Evolutionary conservation across 2,113 vertebrate genomes (phyloP).

Genomic region (Catharus minimus): DNA sequence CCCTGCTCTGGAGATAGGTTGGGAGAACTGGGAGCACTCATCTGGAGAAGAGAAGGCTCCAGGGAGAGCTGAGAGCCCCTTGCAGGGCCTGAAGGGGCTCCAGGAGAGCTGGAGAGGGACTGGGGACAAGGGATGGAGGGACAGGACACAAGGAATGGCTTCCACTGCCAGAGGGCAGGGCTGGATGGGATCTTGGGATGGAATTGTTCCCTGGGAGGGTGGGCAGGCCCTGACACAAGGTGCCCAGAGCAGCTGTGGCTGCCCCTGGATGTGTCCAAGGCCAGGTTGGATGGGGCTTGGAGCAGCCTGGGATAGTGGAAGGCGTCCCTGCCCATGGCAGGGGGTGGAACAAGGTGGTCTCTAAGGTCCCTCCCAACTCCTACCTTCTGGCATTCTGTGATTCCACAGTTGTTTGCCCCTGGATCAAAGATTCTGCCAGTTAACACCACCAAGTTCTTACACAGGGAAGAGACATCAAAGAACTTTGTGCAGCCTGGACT

Average conservation of each 20-base stretch:
- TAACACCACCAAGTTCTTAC: rapidly evolving
- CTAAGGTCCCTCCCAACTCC: background rate
- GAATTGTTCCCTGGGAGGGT: rapidly evolving
- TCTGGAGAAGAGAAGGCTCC: background rate
- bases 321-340: background rate
- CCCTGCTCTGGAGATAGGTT: background rate
- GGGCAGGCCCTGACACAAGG: background rate
- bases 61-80: background rate
- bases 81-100: too few species aligned
- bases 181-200: rapidly evolving
- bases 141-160: background rate
- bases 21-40: background rate
- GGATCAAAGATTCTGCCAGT: background rate
- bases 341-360: background rate
- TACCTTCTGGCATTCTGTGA: background rate
- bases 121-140: too few species aligned
- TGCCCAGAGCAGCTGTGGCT: background rate
- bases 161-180: background rate
- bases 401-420: background rate
- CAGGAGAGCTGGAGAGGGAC: too few species aligned
- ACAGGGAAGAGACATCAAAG: background rate
- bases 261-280: background rate
- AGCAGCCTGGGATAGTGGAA: rapidly evolving
- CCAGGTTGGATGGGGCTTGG: rapidly evolving
- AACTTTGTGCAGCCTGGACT: background rate